Conservation (phyloP, 2,888 invertebrate genomes). For the Mythimna impura region DNA sequence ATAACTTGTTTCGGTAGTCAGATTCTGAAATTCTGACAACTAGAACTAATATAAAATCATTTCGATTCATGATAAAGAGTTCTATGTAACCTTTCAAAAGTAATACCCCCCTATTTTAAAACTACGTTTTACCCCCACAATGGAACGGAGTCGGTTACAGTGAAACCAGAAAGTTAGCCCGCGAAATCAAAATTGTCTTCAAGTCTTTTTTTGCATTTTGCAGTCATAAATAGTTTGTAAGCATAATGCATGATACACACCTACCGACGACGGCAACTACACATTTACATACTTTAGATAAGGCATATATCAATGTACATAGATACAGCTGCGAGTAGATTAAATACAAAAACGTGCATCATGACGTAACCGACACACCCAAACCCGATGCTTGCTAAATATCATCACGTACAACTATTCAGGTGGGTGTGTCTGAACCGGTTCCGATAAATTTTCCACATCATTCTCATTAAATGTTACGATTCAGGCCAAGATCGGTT, state of each 20-base stretch:
- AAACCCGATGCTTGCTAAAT: constrained; percentile 10
- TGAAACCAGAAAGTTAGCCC: no score
- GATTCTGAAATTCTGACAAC: no score
- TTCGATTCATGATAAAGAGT: no score
- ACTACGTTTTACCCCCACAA: no score
- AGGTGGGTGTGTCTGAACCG: constrained; percentile 49
- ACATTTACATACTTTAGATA: not conserved
- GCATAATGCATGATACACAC: not conserved
- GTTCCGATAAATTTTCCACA: constrained; percentile 41
- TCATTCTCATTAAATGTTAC: constrained; percentile 41
- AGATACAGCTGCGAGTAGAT: not conserved
- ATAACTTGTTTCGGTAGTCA: no score
- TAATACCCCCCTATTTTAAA: no score
- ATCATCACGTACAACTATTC: constrained; percentile 14
- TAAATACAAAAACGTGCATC: not conserved
- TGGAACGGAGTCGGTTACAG: no score
- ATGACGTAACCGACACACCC: constrained; percentile 53
- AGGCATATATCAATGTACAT: not conserved
- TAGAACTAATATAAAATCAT: no score
- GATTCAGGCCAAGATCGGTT: constrained; percentile 32
- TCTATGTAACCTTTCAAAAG: no score
- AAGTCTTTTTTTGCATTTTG: no score
- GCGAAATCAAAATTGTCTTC: no score
- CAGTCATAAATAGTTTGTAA: no score
- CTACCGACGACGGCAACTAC: not conserved